Conservation (phyloP, 2,888 invertebrate species). For the Sthenelais limicola region DNA sequence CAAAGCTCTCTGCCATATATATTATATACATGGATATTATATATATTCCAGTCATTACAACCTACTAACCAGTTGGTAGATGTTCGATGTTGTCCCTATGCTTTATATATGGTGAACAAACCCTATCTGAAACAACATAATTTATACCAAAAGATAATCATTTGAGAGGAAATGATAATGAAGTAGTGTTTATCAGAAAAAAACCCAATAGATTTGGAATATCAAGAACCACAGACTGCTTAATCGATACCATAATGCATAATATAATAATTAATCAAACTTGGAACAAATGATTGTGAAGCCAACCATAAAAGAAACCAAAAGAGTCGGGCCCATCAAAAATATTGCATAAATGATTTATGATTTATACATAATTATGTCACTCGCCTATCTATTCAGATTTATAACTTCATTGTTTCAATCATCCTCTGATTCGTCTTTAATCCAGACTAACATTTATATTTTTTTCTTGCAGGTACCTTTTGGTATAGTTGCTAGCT, state of each 20-base stretch:
- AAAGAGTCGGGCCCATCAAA: no score
- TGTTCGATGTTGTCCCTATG: slow-evolving; percentile 35
- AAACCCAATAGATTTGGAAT: slow-evolving; percentile 1
- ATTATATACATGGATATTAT: no score
- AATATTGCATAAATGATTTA: no score
- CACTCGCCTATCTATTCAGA: no score
- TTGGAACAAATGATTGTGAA: background rate
- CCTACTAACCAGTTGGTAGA: slow-evolving; percentile 35
- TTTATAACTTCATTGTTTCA: no score
- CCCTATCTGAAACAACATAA: background rate
- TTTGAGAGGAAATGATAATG: background rate
- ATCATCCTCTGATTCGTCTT: no score
- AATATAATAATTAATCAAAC: background rate
- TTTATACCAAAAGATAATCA: slow-evolving; percentile 6
- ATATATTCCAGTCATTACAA: no score
- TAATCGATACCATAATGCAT: slow-evolving; percentile 35
- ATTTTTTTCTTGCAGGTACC: slow-evolving; percentile 30
- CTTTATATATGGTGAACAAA: slow-evolving; percentile 29
- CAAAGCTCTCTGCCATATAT: slow-evolving; percentile 31
- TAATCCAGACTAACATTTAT: no score
- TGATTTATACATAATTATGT: no score
- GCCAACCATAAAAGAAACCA: slow-evolving; percentile 5
- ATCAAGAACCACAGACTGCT: slow-evolving; percentile 22
- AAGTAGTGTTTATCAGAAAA: background rate
- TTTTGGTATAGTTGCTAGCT: slow-evolving; percentile 35